phyloP scores from a whole-genome alignment of 2,113 vertebrate species.

The Leucopsar rothschildi region DNA sequence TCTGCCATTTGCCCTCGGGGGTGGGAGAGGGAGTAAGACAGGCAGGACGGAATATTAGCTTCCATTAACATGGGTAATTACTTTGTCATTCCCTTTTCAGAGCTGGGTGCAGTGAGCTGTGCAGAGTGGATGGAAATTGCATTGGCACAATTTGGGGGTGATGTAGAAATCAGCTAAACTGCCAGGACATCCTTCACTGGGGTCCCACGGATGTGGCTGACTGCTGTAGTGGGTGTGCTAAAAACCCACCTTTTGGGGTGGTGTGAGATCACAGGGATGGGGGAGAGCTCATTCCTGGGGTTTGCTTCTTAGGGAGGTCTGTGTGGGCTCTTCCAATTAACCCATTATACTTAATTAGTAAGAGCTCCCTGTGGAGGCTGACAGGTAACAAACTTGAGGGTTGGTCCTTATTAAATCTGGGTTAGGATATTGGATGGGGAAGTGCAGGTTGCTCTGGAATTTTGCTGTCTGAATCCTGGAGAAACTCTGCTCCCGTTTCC shows the following conservation, averaged over 20 bases:
- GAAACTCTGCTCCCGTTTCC: background rate
- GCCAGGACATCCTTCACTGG: background rate
- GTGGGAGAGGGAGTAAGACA: background rate
- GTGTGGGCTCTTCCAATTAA: background rate
- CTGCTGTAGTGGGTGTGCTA: background rate
- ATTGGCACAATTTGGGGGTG: background rate
- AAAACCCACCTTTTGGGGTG: background rate
- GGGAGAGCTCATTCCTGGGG: background rate
- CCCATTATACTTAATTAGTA: background rate
- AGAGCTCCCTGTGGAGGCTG: background rate
- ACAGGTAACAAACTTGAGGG: background rate
- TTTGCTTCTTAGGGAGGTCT: background rate
- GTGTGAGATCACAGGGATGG: background rate
- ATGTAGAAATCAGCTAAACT: background rate
- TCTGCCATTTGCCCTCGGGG: background rate
- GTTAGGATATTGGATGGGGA: background rate
- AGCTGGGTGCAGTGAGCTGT: background rate
- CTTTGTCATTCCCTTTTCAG: slow-evolving; percentile 24
- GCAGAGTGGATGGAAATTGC: background rate
- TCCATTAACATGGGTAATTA: background rate
- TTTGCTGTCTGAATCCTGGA: background rate
- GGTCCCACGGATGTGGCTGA: background rate
- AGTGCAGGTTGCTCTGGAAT: background rate
- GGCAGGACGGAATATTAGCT: background rate
- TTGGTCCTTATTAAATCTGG: background rate